Percentiles rank a stretch among this genome's conserved stretches.
These are phyloP conservation scores for Girardinichthys multiradiatus DNA, from an alignment of 2,113 vertebrate genomes.

Conservation along the genomic window DNA sequence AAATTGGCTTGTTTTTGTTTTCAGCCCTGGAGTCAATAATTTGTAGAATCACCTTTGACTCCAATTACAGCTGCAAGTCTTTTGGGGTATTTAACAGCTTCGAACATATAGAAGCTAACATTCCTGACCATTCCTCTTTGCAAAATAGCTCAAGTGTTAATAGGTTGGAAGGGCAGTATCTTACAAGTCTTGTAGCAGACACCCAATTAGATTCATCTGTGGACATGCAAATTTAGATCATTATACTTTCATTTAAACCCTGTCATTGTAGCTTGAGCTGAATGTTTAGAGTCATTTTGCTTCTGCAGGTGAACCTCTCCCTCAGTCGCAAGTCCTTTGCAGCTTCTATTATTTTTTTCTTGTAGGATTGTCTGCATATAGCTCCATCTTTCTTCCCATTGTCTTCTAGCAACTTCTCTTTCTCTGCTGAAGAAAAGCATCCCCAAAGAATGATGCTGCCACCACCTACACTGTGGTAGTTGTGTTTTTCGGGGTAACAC, in stretches of 20 bases:
- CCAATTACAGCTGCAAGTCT: too few relatives aligned
- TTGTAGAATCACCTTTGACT: too few relatives aligned
- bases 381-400: too few relatives aligned
- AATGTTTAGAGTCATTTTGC: not conserved
- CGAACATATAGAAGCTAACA: not conserved
- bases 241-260: not conserved
- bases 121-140: not conserved
- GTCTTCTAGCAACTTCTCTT: not conserved
- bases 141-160: not conserved
- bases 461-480: too few relatives aligned
- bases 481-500: too few relatives aligned
- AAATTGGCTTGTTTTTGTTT: too few relatives aligned
- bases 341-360: not conserved
- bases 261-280: not conserved
- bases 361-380: not conserved
- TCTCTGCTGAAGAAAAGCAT: not conserved
- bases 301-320: not conserved
- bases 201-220: not conserved
- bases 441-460: not conserved
- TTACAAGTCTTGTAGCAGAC: not conserved
- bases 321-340: not conserved
- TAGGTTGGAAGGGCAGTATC: not conserved
- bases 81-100: too few relatives aligned
- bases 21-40: too few relatives aligned
- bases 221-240: not conserved